These are phyloP conservation scores for Periophthalmus magnuspinnatus DNA, from an alignment of 2,797 vertebrate genomes.

Conservation along the genomic window DNA sequence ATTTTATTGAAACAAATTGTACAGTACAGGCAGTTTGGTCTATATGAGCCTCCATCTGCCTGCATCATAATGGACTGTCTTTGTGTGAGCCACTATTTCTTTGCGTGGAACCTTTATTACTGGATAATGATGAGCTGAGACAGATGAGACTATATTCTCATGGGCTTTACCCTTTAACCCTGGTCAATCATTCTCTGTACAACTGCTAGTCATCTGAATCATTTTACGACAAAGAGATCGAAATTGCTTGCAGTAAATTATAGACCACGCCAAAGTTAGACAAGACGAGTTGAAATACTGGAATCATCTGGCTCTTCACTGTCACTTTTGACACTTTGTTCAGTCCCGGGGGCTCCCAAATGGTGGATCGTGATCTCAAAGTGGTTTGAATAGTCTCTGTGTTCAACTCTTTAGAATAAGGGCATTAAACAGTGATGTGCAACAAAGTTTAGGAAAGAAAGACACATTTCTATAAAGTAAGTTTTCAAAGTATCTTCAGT, in stretches of 20 bases:
- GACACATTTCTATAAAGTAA: not conserved
- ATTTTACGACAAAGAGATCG: slow-evolving; percentile 47
- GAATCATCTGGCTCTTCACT: slow-evolving; percentile 51
- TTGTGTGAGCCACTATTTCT: slow-evolving; percentile 18
- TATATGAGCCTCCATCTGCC: not conserved
- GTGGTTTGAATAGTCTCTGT: not conserved
- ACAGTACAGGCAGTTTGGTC: not conserved
- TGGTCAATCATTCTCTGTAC: slow-evolving; percentile 51
- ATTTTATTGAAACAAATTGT: not conserved
- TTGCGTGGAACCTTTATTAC: slow-evolving; percentile 48
- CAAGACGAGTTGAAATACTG: slow-evolving; percentile 26
- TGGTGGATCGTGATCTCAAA: not conserved
- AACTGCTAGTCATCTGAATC: slow-evolving; percentile 45
- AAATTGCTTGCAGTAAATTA: slow-evolving; percentile 51
- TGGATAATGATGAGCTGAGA: slow-evolving; percentile 43
- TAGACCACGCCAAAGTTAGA: slow-evolving; percentile 29
- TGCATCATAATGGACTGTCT: not conserved
- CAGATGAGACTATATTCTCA: slow-evolving; percentile 39
- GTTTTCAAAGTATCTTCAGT: not conserved
- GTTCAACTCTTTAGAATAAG: not conserved
- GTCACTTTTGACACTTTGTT: slow-evolving; percentile 38
- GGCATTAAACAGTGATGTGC: not conserved
- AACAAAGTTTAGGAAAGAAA: not conserved
- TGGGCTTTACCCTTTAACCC: slow-evolving; percentile 51
- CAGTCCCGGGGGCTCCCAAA: not conserved